Percentiles rank a stretch among this genome's conserved stretches.
Evolutionary conservation across 1,140 invertebrate species (phyloP).

Genomic region (Pseudomyrmex dendroicus): DNA sequence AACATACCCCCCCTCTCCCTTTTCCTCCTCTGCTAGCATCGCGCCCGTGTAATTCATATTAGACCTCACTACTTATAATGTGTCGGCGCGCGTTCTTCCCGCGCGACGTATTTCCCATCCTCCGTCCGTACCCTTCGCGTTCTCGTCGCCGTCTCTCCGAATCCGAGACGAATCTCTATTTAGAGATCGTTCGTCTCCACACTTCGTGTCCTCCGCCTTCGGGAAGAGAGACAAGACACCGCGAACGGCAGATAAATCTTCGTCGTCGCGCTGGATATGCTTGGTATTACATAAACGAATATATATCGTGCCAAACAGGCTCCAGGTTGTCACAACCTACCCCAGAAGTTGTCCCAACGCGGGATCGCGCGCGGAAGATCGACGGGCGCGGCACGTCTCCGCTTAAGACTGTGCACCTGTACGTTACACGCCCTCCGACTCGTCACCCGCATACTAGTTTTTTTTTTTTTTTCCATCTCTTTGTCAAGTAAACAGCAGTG

Average conservation of each 20-base stretch:
- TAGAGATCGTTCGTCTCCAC: conserved; percentile 30
- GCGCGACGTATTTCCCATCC: neutral
- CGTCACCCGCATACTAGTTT: conserved; percentile 29
- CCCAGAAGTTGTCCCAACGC: conserved; percentile 19
- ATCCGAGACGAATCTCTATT: conserved; percentile 59
- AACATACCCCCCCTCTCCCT: conserved; percentile 12
- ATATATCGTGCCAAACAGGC: conserved; percentile 51
- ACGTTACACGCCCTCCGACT: conserved; percentile 34
- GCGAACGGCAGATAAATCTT: conserved; percentile 61
- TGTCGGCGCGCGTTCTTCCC: conserved; percentile 33
- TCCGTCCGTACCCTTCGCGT: neutral
- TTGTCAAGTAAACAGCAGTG: too few species aligned
- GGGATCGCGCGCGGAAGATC: neutral
- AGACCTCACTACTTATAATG: conserved; percentile 69
- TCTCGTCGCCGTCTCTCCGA: conserved; percentile 19
- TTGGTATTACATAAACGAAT: conserved; percentile 62
- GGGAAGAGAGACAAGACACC: conserved; percentile 28
- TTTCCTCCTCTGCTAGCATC: conserved; percentile 41
- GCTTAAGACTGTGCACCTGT: conserved; percentile 52
- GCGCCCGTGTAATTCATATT: conserved; percentile 78
- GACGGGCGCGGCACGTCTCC: conserved; percentile 5
- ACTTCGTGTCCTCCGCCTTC: neutral
- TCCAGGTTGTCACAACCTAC: conserved; percentile 52
- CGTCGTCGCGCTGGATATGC: conserved; percentile 43
- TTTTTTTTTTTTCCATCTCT: neutral